phyloP scores from a whole-genome alignment of 1,140 invertebrate species.

The Aphis craccivora region DNA sequence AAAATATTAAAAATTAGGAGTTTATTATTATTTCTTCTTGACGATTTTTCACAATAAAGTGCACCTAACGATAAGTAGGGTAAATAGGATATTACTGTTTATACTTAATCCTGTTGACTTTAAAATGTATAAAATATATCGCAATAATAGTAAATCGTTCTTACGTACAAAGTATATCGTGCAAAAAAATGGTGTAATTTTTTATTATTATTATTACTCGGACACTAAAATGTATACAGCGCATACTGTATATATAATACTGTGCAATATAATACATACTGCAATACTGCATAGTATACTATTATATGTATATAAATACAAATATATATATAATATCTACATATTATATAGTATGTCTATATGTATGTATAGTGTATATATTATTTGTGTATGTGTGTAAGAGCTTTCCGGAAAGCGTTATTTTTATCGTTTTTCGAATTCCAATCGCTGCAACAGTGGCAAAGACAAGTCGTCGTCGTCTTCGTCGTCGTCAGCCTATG shows the following conservation, averaged over 20 bases:
- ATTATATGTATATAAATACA: not conserved
- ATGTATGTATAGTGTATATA: not conserved
- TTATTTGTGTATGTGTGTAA: not conserved
- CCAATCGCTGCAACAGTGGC: constrained; percentile 2
- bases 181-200: not conserved
- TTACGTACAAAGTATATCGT: not conserved
- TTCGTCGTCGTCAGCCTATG: not conserved
- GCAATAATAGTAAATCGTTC: not conserved
- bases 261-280: not conserved
- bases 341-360: too few species aligned
- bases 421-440: constrained; percentile 30
- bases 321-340: not conserved
- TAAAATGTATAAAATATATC: not conserved
- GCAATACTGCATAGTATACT: not conserved
- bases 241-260: not conserved
- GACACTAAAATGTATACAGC: not conserved
- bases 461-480: constrained; percentile 14
- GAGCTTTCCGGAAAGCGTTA: not conserved
- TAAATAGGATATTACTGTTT: not conserved
- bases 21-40: not conserved
- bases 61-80: not conserved
- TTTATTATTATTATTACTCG: not conserved
- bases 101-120: not conserved
- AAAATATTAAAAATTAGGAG: not conserved
- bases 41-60: not conserved